Base-by-base conservation (phyloP, 2,113 vertebrate species). In the Vicugna pacos region DNA sequence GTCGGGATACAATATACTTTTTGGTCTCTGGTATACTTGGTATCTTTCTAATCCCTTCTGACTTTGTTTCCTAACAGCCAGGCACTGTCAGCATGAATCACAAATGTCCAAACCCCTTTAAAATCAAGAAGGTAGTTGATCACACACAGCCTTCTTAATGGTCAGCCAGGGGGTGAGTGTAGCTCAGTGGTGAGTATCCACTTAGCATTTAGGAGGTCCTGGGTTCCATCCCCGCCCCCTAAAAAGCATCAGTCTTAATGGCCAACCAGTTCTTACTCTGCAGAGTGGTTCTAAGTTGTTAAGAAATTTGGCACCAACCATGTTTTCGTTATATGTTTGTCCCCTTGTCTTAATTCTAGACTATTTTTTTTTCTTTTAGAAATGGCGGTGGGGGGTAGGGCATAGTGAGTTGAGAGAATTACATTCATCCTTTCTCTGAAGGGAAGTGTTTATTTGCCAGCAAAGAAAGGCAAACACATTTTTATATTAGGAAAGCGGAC, bases 381-480 rank as follows among this genome's bases (percentile, higher is more conserved):
- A 97, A 87, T n/a, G 73, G 79, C n/a, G 81, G 75, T 13, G 46
- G 76, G 73, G 24, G 48, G 46, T 35, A 52, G 35, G 64, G 82
- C 46, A 20, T 70, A 94, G 91, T 9, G 0, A 93, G 65, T 70
- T 85, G 22, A 95, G 79, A 69, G 77, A 93, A 94, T 20, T 38
- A 79, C 85, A n/a, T 87, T 96, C 91, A 93, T 93, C 94, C 96
- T 96, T 46, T 52, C 87, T 92, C 6, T 58, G 69, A 94, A 58
- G 46, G 81, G 76, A 87, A 72, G 46, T 95, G 97, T 97, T 98
- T 52, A 97, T 97, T 97, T 65, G 94, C 92, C 95, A 73, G 95
- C 14, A 28, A 94, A 70, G 91, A 97, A 81, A 97, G 94, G 96
- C 94, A 92, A 98, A 97, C 80, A 58, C 94, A 2, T 98, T 98